Evolutionary conservation across 2,113 vertebrate species (phyloP).

Genomic region (Actenoides hombroni): DNA sequence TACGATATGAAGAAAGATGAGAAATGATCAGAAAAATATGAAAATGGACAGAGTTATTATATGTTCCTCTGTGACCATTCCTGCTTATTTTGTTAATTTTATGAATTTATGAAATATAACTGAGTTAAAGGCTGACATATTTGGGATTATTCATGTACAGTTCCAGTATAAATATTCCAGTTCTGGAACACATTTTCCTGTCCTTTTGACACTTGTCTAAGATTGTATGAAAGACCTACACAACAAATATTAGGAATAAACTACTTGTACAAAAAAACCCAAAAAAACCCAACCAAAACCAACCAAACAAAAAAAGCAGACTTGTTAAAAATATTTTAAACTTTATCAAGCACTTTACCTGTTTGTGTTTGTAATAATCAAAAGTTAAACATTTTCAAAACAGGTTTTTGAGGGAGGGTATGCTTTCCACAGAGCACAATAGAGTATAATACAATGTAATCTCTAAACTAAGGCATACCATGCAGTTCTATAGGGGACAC

Average conservation of each 20-base stretch:
- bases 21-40: not conserved
- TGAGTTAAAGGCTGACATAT: not conserved
- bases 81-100: not conserved
- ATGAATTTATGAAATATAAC: not conserved
- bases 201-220: not conserved
- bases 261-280: not conserved
- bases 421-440: not conserved
- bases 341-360: not conserved
- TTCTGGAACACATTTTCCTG: not conserved
- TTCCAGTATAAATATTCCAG: not conserved
- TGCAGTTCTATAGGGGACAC: not conserved
- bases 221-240: not conserved
- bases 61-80: not conserved
- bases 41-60: not conserved
- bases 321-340: not conserved
- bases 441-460: not conserved
- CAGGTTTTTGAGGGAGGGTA: not conserved
- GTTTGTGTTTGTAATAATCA: not conserved
- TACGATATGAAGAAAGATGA: not conserved
- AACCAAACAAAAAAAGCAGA: not conserved
- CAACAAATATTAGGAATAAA: not conserved
- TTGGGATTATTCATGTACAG: not conserved
- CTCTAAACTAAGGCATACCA: not conserved
- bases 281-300: too few relatives aligned
- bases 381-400: not conserved